Evolutionary conservation across 2,797 vertebrate species (phyloP).

Genomic region (Cygnus olor): DNA sequence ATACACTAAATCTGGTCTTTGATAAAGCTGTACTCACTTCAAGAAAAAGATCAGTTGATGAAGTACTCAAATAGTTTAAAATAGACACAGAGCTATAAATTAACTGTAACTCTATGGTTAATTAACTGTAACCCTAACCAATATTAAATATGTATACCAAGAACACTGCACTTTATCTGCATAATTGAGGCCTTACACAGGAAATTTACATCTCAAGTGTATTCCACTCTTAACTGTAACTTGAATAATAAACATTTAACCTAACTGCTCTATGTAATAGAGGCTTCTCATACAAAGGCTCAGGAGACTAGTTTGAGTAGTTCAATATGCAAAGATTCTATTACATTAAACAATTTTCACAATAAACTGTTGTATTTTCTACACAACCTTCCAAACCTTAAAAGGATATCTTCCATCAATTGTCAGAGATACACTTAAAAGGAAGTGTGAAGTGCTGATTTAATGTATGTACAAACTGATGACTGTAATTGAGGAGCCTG

Average conservation of each 20-base stretch:
- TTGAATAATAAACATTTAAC: background rate
- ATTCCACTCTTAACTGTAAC: background rate
- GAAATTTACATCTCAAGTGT: background rate
- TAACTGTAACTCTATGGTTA: background rate
- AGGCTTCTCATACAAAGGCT: background rate
- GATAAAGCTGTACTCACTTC: background rate
- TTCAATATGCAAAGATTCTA: background rate
- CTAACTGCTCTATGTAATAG: background rate
- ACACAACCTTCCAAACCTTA: rapidly evolving
- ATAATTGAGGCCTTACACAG: background rate
- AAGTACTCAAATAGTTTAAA: background rate
- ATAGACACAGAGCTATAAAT: background rate
- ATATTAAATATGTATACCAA: background rate
- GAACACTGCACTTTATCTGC: background rate
- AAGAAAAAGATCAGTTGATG: background rate
- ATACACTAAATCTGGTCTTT: background rate
- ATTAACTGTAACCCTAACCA: background rate
- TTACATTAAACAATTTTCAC: background rate
- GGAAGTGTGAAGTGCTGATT: background rate
- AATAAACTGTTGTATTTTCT: background rate
- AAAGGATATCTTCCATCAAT: background rate
- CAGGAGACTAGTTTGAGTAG: background rate
- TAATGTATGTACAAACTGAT: background rate
- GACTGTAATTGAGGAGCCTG: background rate
- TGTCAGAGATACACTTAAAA: background rate